Percentiles rank a stretch among this genome's conserved stretches.
These are phyloP conservation scores for Acanthurus leucopareius DNA, from an alignment of 2,797 vertebrate species.

Conservation along the genomic window DNA sequence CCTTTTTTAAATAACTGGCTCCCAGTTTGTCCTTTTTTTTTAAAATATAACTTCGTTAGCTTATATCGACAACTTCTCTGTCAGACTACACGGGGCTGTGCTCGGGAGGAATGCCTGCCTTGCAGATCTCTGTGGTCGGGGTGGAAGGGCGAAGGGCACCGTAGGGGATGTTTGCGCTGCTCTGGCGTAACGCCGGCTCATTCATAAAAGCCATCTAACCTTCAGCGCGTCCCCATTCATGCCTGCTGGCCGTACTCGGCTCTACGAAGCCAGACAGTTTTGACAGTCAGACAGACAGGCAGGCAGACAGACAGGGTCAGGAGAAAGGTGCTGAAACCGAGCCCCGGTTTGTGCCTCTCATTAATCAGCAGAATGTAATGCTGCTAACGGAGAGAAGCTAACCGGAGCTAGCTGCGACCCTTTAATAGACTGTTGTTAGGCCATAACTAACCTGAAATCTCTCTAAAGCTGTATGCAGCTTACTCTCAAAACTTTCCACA, in stretches of 20 bases:
- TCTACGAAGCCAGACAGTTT: neutral
- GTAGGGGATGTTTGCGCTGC: constrained; percentile 86
- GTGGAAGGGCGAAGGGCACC: constrained; percentile 79
- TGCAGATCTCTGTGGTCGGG: constrained; percentile 48
- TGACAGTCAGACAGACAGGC: neutral
- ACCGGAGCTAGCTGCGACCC: neutral
- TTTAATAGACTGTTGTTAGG: neutral
- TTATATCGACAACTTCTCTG: constrained; percentile 6
- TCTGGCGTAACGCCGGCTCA: constrained; percentile 92
- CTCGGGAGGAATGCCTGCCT: constrained; percentile 54
- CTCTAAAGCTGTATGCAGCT: neutral
- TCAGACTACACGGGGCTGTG: constrained; percentile 33
- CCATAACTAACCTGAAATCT: neutral
- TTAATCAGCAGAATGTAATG: neutral
- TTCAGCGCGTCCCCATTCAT: constrained; percentile 89
- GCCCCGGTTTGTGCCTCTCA: neutral
- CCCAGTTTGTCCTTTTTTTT: neutral
- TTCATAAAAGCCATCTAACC: constrained; percentile 94
- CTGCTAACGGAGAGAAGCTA: neutral
- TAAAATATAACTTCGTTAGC: constrained; percentile 14
- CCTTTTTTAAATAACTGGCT: neutral
- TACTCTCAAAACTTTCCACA: too few relatives aligned
- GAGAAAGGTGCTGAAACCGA: neutral
- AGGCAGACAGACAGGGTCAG: neutral
- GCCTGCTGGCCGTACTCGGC: constrained; percentile 48